These are phyloP conservation scores for Thalassophryne amazonica DNA, from an alignment of 2,797 vertebrate species.

Conservation along the genomic window DNA sequence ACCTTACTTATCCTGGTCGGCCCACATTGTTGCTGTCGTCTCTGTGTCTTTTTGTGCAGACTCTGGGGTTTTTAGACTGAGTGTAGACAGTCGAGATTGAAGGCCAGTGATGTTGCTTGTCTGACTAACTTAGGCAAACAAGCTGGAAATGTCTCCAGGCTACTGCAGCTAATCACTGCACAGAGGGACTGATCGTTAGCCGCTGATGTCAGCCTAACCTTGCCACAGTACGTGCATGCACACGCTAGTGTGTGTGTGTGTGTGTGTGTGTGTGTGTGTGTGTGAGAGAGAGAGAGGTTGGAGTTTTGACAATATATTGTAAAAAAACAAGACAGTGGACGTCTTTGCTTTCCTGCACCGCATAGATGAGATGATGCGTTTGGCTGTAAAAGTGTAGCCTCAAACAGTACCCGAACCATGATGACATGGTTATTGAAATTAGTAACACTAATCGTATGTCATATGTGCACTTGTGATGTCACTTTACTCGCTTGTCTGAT, in stretches of 20 bases:
- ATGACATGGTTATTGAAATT: no score
- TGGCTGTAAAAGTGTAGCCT: no score
- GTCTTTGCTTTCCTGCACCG: slow-evolving; percentile 12
- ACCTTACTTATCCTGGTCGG: no score
- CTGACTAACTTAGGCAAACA: slow-evolving; percentile 74
- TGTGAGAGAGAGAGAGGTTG: background rate
- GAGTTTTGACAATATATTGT: slow-evolving; percentile 12
- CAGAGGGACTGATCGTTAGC: slow-evolving; percentile 75
- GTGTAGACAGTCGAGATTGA: slow-evolving; percentile 44
- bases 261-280: slow-evolving; percentile 5
- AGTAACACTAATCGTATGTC: no score
- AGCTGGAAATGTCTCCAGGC: slow-evolving; percentile 75
- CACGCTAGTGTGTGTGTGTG: slow-evolving; percentile 2
- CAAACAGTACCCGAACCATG: no score
- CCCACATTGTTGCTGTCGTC: no score
- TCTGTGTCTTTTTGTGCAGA: background rate
- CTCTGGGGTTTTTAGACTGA: slow-evolving; percentile 14
- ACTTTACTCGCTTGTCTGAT: no score
- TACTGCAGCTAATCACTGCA: slow-evolving; percentile 74
- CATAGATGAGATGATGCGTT: no score
- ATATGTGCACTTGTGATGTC: no score
- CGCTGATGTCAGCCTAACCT: slow-evolving; percentile 73
- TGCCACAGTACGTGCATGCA: slow-evolving; percentile 37
- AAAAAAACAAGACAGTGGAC: background rate
- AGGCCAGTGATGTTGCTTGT: slow-evolving; percentile 65